These are phyloP conservation scores for Argyresthia goedartella DNA, from an alignment of 2,888 invertebrate species.

Conservation along the genomic window DNA sequence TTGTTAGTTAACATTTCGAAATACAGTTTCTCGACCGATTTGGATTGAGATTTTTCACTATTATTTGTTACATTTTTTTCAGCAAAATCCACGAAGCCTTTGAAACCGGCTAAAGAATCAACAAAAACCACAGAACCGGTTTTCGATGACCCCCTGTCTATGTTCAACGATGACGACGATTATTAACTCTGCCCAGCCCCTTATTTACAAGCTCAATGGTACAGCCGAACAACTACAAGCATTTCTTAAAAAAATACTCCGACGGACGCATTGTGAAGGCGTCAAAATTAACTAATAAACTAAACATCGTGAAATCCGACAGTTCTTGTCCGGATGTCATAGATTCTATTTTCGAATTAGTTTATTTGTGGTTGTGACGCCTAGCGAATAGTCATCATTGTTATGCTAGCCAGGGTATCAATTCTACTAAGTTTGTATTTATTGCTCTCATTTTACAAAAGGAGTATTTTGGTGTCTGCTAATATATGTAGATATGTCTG, in stretches of 20 bases:
- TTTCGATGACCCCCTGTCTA: slow-evolving; percentile 40
- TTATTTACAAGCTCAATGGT: too few relatives aligned
- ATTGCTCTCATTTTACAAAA: neutral
- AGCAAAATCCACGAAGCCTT: neutral
- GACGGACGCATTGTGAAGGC: neutral
- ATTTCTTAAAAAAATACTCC: too few relatives aligned
- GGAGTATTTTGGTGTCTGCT: neutral
- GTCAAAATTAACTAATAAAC: neutral
- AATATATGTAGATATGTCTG: neutral
- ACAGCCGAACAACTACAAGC: too few relatives aligned
- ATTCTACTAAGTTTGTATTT: neutral
- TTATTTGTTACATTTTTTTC: neutral
- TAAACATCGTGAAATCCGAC: neutral
- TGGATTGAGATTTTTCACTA: neutral
- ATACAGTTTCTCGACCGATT: neutral
- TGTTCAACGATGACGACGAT: slow-evolving; percentile 30
- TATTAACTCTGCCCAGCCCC: neutral
- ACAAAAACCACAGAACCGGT: slow-evolving; percentile 23
- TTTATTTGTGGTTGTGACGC: too few relatives aligned
- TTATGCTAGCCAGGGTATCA: neutral
- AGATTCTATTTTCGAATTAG: too few relatives aligned
- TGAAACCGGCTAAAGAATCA: slow-evolving; percentile 4
- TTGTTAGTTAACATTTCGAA: neutral
- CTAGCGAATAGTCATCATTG: too few relatives aligned
- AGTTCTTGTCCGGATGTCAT: too few relatives aligned